phyloP scores from a whole-genome alignment of 2,113 vertebrate species.

The Bettongia penicillata region DNA sequence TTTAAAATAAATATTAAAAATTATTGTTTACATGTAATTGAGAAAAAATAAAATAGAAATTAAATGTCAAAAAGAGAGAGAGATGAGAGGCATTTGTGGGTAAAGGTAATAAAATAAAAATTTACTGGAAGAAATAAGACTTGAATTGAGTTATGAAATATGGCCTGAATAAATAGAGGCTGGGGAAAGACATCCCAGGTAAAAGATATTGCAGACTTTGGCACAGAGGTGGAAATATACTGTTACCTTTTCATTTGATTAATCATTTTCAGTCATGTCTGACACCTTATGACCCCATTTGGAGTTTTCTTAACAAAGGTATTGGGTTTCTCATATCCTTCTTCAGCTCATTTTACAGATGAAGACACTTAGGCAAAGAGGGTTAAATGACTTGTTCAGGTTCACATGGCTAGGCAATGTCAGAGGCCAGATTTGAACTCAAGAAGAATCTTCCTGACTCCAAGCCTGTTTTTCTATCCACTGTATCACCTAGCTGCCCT shows the following conservation, averaged over 20 bases:
- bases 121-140: neutral
- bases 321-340: no score
- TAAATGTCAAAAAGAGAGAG: neutral
- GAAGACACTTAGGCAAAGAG: no score
- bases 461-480: neutral
- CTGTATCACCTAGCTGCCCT: neutral
- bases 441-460: neutral
- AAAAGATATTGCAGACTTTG: neutral
- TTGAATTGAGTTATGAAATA: neutral
- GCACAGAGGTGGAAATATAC: neutral
- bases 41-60: neutral
- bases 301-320: no score
- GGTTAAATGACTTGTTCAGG: no score
- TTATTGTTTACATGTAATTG: neutral
- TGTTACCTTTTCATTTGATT: neutral
- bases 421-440: neutral
- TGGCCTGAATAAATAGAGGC: neutral
- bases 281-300: no score
- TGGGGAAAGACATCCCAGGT: neutral
- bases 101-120: neutral
- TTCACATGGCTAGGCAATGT: neutral
- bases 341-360: no score
- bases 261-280: no score
- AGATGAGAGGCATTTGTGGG: neutral
- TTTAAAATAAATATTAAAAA: neutral